A percentile compares a stretch with the other conserved stretches of the same genome.
These are phyloP conservation scores for Hyles vespertilio DNA, from an alignment of 1,140 invertebrate species.

Conservation along the genomic window DNA sequence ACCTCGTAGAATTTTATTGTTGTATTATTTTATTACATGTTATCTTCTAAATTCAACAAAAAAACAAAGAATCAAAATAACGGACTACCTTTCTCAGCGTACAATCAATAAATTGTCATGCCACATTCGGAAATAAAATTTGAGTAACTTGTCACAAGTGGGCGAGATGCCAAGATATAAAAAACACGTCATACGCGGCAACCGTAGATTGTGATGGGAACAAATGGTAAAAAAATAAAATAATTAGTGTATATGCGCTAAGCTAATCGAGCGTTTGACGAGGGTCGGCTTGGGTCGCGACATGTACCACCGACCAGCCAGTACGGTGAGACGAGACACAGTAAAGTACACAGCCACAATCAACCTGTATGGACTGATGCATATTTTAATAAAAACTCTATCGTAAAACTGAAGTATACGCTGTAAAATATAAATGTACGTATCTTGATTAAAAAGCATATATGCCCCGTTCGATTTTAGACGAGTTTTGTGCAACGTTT, in stretches of 20 bases:
- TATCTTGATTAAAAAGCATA: too few relatives aligned
- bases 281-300: conserved; percentile 59
- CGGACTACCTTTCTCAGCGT: conserved; percentile 23
- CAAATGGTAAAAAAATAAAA: conserved; percentile 35
- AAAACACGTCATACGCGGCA: conserved; percentile 25
- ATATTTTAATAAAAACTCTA: too few relatives aligned
- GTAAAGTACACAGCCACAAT: background rate
- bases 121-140: conserved; percentile 45
- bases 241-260: conserved; percentile 60
- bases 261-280: conserved; percentile 70
- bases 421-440: background rate
- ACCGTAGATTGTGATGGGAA: conserved; percentile 24
- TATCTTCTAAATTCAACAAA: too few relatives aligned
- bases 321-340: conserved; percentile 5
- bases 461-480: too few relatives aligned
- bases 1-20: too few relatives aligned
- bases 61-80: conserved; percentile 28
- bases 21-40: too few relatives aligned
- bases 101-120: conserved; percentile 37
- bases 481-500: too few relatives aligned
- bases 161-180: conserved; percentile 36
- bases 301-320: conserved; percentile 28
- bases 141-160: conserved; percentile 38
- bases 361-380: background rate
- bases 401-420: too few relatives aligned